Conservation (phyloP, 2,113 vertebrate species). For the Speoplatyrhinus poulsoni region DNA sequence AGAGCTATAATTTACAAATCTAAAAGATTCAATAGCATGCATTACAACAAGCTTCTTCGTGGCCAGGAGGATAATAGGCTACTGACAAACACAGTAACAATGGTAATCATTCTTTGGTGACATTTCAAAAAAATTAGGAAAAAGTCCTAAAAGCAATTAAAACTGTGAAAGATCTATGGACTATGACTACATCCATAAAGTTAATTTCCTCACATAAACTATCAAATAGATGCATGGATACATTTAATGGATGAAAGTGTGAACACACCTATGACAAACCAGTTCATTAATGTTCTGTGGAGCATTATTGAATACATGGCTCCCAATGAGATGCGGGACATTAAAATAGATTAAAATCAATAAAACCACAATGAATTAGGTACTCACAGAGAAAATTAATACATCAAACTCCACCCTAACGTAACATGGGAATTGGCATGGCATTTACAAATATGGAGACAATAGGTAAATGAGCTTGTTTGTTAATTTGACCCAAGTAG, state of each 20-base stretch:
- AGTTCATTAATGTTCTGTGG: conserved; percentile 13
- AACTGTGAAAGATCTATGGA: no score
- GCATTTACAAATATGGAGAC: no score
- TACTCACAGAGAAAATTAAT: neutral
- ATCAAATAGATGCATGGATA: conserved; percentile 3
- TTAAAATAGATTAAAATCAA: conserved; percentile 17
- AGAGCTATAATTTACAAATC: neutral
- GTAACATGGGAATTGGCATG: no score
- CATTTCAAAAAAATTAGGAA: no score
- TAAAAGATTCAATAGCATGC: neutral
- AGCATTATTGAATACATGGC: conserved; percentile 11
- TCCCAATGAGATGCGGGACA: conserved; percentile 16
- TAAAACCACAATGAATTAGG: conserved; percentile 20
- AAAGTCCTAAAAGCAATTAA: no score
- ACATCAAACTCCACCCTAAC: no score
- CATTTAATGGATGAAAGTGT: conserved; percentile 38
- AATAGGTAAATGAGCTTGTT: neutral
- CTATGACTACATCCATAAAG: no score
- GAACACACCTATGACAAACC: conserved; percentile 23
- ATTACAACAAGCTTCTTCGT: no score
- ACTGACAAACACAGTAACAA: no score
- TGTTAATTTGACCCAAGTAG: no score
- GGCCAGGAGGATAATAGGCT: no score
- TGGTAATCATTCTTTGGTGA: no score
- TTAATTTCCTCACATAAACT: conserved; percentile 10